Evolutionary conservation across 2,888 invertebrate species (phyloP).

Genomic region (Patella pellucida): DNA sequence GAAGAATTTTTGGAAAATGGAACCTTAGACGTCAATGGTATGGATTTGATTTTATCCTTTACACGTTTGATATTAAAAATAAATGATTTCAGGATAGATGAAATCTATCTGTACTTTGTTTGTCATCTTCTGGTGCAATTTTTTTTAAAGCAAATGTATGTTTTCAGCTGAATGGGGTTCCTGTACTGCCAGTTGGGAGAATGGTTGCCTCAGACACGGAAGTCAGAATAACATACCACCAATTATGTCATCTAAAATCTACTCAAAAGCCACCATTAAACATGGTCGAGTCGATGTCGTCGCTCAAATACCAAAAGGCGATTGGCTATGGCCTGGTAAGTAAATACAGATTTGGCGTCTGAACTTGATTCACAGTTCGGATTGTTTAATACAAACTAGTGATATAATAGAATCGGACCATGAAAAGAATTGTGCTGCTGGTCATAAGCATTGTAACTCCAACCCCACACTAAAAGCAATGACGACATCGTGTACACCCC

Average conservation of each 20-base stretch:
- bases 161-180: constrained; percentile 11
- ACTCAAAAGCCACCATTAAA: constrained; percentile 74
- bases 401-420: too few relatives aligned
- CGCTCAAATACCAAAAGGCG: constrained; percentile 79
- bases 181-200: constrained; percentile 15
- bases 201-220: constrained; percentile 15
- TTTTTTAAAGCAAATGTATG: not conserved
- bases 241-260: constrained; percentile 78
- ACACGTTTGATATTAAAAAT: too few relatives aligned
- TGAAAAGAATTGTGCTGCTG: too few relatives aligned
- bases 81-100: not conserved
- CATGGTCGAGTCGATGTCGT: constrained; percentile 76
- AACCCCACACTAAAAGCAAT: too few relatives aligned
- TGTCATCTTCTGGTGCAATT: not conserved
- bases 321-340: constrained; percentile 81
- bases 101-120: not conserved
- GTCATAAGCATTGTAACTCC: too few relatives aligned
- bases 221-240: constrained; percentile 74
- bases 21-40: constrained; percentile 67
- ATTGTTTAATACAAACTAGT: too few relatives aligned
- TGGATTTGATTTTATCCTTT: constrained; percentile 20
- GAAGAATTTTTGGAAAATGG: constrained; percentile 73
- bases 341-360: not conserved
- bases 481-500: too few relatives aligned
- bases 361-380: too few relatives aligned